Conservation (phyloP, 1,140 invertebrate species). For the Caenorhabditis latens region DNA sequence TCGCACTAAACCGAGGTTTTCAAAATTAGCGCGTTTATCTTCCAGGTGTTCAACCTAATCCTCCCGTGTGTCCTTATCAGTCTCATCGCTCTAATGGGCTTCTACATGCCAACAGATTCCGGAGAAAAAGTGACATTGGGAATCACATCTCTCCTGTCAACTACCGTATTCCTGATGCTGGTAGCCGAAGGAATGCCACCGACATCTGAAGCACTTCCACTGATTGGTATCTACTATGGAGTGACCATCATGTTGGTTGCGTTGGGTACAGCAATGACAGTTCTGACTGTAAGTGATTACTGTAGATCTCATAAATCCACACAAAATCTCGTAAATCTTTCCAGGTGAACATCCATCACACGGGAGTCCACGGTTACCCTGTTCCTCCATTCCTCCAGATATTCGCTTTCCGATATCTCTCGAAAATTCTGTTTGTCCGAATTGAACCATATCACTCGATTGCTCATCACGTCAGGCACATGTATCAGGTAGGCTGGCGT, state of each 20-base stretch:
- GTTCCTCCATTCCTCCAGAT: slow-evolving; percentile 84
- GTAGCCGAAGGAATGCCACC: slow-evolving; percentile 91
- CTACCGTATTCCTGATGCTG: slow-evolving; percentile 94
- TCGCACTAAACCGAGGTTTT: too few species aligned
- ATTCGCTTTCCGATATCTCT: slow-evolving; percentile 82
- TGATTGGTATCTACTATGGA: slow-evolving; percentile 90
- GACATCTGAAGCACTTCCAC: slow-evolving; percentile 87
- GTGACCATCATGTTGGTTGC: slow-evolving; percentile 91
- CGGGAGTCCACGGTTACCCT: slow-evolving; percentile 85
- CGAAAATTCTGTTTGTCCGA: slow-evolving; percentile 80
- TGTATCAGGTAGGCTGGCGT: slow-evolving; percentile 63
- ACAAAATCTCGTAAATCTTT: slow-evolving; percentile 64
- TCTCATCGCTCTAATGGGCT: slow-evolving; percentile 87
- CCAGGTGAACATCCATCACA: slow-evolving; percentile 86
- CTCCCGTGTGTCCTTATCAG: slow-evolving; percentile 91
- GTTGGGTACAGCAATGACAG: slow-evolving; percentile 87
- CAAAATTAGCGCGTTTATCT: background rate
- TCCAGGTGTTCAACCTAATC: slow-evolving; percentile 86
- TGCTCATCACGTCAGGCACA: slow-evolving; percentile 74
- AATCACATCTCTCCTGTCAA: slow-evolving; percentile 89
- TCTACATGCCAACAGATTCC: slow-evolving; percentile 91
- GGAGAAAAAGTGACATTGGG: slow-evolving; percentile 86
- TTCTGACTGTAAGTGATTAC: slow-evolving; percentile 77
- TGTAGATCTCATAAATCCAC: background rate
- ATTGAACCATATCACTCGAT: slow-evolving; percentile 78